phyloP scores from a whole-genome alignment of 1,140 invertebrate species.

The Diorhabda carinulata region DNA sequence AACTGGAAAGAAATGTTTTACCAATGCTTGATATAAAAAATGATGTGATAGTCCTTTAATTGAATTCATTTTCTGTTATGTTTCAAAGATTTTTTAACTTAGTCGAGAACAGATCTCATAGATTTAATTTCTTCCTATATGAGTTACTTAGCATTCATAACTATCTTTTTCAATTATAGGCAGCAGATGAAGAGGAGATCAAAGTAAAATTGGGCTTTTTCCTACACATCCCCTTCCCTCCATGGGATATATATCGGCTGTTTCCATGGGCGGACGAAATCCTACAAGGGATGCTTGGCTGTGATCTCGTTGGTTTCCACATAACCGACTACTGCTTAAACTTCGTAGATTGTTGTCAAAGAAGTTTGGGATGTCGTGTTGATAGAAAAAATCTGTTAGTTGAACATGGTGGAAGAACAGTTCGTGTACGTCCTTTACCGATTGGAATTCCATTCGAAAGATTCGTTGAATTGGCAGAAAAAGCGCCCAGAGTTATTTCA shows the following conservation, averaged over 20 bases:
- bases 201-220: conserved; percentile 83
- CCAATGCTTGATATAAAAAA: too few species aligned
- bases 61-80: too few species aligned
- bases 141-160: too few species aligned
- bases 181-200: conserved; percentile 73
- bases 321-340: conserved; percentile 88
- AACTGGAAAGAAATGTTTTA: too few species aligned
- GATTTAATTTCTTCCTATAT: too few species aligned
- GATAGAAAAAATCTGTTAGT: conserved; percentile 82
- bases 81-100: too few species aligned
- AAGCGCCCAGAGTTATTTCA: conserved; percentile 65
- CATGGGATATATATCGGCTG: conserved; percentile 86
- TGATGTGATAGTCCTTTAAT: too few species aligned
- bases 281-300: conserved; percentile 83
- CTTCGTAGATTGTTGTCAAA: conserved; percentile 87
- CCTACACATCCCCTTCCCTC: conserved; percentile 87
- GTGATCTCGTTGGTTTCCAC: conserved; percentile 89
- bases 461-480: conserved; percentile 77
- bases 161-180: conserved; percentile 45
- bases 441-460: conserved; percentile 86
- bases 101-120: too few species aligned
- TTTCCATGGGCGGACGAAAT: conserved; percentile 90
- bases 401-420: conserved; percentile 79
- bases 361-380: conserved; percentile 80
- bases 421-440: conserved; percentile 75